These are phyloP conservation scores for Aspiorhynchus laticeps DNA, from an alignment of 2,113 vertebrate genomes.

Conservation along the genomic window DNA sequence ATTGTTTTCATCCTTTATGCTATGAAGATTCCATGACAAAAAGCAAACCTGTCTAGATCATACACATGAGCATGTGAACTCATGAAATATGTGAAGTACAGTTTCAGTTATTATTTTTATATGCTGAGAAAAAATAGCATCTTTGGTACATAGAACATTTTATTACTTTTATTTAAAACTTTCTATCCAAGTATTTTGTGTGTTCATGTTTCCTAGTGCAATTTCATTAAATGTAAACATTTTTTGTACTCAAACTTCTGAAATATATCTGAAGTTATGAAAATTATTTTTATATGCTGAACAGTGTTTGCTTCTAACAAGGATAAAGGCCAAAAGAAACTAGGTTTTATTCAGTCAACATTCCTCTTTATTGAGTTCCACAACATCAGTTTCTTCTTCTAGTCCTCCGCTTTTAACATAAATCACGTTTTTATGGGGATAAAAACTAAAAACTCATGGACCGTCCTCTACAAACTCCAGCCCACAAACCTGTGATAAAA, in stretches of 20 bases:
- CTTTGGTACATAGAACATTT: background rate
- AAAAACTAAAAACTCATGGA: conserved; percentile 40
- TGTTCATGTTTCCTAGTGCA: background rate
- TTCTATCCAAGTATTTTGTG: background rate
- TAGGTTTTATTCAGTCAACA: conserved; percentile 1
- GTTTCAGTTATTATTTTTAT: background rate
- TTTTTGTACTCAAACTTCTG: too few species aligned
- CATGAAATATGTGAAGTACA: background rate
- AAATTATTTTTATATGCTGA: too few species aligned
- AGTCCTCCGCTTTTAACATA: conserved; percentile 22
- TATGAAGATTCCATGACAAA: background rate
- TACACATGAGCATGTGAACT: background rate
- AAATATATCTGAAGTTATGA: too few species aligned
- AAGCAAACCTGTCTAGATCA: background rate
- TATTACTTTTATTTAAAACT: too few species aligned
- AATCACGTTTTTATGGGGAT: conserved; percentile 42
- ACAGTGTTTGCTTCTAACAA: background rate
- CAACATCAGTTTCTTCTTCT: conserved; percentile 27
- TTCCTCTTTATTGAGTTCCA: conserved; percentile 52
- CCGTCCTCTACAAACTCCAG: conserved; percentile 12
- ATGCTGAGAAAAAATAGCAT: background rate
- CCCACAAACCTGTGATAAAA: background rate
- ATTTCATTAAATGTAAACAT: too few species aligned
- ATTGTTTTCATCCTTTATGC: background rate
- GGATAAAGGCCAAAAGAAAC: conserved; percentile 33